Base-by-base conservation (phyloP, 2,113 vertebrate species). In the Cisticola juncidis region DNA sequence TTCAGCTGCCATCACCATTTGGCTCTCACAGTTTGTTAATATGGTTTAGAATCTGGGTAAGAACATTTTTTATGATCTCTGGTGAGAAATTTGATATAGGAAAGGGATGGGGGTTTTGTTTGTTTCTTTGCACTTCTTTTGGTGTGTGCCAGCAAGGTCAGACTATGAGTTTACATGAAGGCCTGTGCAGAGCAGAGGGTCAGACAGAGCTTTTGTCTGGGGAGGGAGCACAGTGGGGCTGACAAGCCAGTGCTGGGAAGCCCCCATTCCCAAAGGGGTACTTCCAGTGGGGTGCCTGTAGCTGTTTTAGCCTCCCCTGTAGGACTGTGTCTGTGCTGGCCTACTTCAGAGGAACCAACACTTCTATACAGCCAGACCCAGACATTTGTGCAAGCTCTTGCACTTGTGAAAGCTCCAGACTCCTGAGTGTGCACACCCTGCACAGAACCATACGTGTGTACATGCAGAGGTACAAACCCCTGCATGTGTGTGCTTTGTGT, bases 371-470 rank as follows among this genome's bases (percentile, higher is more conserved):
- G 23, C n/a, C n/a, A 92, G 58, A 81, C 1, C 11, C 12, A 31
- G 4, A 28, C 0, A 26, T n/a, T 25, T 42, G 28, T 90, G 53
- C 21, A 60, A 69, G 33, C 6, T 70, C 42, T 82, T 58, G 45
- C 14, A 24, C 12, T 35, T 45, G 35, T 3, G 4, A 76, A 38
- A 20, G 24, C 35, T 54, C 33, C 36, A 35, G 14, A 8, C 56
- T 23, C 44, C 6, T 0, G 2, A 50, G 31, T 7, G 12, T 42
- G 20, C 28, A 33, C 7, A 14, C 1, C 17, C 5, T 5, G 9
- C 51, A 9, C 17, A 62, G 58, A 71, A 31, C 26, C 38, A 12
- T 10, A 36, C 0, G 0, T 54, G 0, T 10, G 33, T 38, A 22
- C 0, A 0, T 10, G n/a, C 14, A 24, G 25, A 18, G 0, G 2